Evolutionary conservation across 2,797 vertebrate genomes (phyloP).

Genomic region (Zalophus californianus): DNA sequence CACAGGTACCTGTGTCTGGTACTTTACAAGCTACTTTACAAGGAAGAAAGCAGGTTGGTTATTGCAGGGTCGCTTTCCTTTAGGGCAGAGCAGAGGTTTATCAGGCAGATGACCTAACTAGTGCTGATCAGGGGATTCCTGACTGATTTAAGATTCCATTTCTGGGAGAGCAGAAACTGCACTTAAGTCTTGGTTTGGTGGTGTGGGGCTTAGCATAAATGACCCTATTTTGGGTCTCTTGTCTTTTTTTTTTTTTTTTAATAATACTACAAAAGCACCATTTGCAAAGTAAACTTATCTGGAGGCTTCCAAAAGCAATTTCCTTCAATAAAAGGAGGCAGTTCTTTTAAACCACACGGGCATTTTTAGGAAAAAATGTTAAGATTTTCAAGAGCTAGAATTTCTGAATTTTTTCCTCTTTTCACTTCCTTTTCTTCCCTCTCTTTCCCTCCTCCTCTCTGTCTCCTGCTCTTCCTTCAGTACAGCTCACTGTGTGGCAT

Average conservation of each 20-base stretch:
- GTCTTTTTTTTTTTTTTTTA: not conserved
- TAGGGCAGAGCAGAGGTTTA: not conserved
- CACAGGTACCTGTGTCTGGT: not conserved
- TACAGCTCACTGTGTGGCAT: not conserved
- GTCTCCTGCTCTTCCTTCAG: not conserved
- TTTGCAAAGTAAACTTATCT: constrained; percentile 41
- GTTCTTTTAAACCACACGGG: not conserved
- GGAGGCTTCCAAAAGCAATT: not conserved
- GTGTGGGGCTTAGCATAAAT: not conserved
- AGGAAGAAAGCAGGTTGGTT: not conserved
- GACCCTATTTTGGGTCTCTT: not conserved
- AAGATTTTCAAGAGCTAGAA: not conserved
- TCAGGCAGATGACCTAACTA: not conserved
- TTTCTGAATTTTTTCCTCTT: not conserved
- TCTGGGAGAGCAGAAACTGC: not conserved
- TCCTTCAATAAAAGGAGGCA: not conserved
- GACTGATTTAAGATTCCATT: not conserved
- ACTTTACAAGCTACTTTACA: too few relatives aligned
- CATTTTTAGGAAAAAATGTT: not conserved
- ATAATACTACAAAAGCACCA: not conserved
- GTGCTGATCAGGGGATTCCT: not conserved
- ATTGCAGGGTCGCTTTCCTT: not conserved
- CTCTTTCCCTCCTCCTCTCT: not conserved
- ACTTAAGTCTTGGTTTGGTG: not conserved
- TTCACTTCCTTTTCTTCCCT: not conserved